Conservation (phyloP, 2,888 invertebrate genomes). For the Agapetus fuscipes region DNA sequence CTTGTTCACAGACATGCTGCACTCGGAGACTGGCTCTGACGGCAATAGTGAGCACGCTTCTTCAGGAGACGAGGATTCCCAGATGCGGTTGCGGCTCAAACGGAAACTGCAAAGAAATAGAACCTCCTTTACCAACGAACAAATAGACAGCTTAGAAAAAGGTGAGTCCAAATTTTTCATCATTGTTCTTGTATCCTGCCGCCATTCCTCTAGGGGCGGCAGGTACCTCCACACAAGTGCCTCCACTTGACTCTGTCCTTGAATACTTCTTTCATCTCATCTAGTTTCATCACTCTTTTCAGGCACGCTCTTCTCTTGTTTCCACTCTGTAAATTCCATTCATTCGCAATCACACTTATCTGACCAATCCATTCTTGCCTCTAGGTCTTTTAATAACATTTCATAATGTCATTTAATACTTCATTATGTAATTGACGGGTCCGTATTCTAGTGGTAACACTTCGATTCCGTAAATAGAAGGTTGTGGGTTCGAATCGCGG, state of each 20-base stretch:
- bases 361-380: not conserved
- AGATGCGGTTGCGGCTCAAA: constrained; percentile 87
- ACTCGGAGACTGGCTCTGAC: constrained; percentile 62
- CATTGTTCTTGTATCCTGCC: no score
- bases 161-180: constrained; percentile 64
- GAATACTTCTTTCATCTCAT: no score
- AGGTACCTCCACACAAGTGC: no score
- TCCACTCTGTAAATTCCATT: no score
- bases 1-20: constrained; percentile 43
- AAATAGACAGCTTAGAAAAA: constrained; percentile 97
- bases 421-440: not conserved
- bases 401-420: not conserved
- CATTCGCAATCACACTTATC: no score
- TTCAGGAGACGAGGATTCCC: constrained; percentile 83
- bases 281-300: no score
- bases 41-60: constrained; percentile 88
- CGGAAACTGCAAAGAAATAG: constrained; percentile 94
- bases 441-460: no score
- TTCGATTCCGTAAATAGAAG: no score
- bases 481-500: no score
- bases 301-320: no score
- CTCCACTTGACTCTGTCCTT: no score
- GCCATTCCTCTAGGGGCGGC: no score
- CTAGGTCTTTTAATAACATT: not conserved
- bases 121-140: constrained; percentile 97